A percentile compares a stretch with the other conserved stretches of the same genome.
These are phyloP conservation scores for Baronia brevicornis DNA, from an alignment of 2,888 invertebrate genomes.

Conservation along the genomic window DNA sequence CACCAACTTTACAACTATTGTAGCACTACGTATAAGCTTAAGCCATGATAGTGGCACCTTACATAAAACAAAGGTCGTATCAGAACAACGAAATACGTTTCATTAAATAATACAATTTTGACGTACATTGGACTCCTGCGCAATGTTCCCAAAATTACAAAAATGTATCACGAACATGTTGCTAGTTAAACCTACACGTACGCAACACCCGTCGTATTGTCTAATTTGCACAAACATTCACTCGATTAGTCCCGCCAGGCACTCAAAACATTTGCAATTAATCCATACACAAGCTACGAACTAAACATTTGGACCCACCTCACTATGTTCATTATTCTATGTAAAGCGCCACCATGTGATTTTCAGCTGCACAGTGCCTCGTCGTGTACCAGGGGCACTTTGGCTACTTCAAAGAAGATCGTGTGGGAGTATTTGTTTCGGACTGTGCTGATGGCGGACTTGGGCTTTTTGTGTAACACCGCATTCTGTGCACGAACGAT, in stretches of 20 bases:
- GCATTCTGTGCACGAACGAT: conserved; percentile 84
- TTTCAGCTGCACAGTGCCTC: conserved; percentile 51
- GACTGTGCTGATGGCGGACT: conserved; percentile 88
- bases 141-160: no score
- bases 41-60: conserved; percentile 48
- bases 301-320: conserved; percentile 53
- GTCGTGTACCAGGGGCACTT: conserved; percentile 79
- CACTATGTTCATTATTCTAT: conserved; percentile 34
- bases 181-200: no score
- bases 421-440: conserved; percentile 95
- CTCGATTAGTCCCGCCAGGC: no score
- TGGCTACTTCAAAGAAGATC: conserved; percentile 94
- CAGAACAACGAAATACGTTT: conserved; percentile 4
- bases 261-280: no score
- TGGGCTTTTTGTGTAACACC: conserved; percentile 84
- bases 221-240: no score
- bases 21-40: no score
- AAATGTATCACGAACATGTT: no score
- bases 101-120: conserved; percentile 12
- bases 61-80: conserved; percentile 22
- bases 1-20: no score
- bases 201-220: conserved; percentile 5
- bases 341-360: conserved; percentile 39
- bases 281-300: conserved; percentile 6
- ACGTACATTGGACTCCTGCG: no score